Evolutionary conservation across 2,888 invertebrate species (phyloP).

Genomic region (Perithous albicinctus): DNA sequence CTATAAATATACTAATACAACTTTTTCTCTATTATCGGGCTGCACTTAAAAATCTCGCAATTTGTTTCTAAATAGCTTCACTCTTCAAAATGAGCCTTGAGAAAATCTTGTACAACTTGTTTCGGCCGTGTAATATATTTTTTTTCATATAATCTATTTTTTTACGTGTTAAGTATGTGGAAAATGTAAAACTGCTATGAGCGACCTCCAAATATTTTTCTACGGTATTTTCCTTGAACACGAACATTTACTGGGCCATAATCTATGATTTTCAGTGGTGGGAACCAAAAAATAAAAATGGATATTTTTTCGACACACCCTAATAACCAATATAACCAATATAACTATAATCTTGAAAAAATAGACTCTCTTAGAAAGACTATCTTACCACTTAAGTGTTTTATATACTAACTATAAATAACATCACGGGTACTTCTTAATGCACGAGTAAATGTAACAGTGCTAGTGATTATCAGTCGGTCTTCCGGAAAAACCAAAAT

Average conservation of each 20-base stretch:
- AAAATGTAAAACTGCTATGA: background rate
- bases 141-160: background rate
- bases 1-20: background rate
- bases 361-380: too few species aligned
- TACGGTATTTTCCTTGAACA: conserved; percentile 5
- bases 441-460: too few species aligned
- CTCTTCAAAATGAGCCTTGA: conserved; percentile 2
- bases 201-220: conserved; percentile 11
- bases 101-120: conserved; percentile 17
- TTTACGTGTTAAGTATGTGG: background rate
- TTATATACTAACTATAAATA: too few species aligned
- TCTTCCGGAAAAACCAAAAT: too few species aligned
- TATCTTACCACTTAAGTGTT: too few species aligned
- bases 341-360: too few species aligned
- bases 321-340: too few species aligned
- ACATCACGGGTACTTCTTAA: too few species aligned
- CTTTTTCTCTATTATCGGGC: background rate
- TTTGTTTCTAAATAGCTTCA: background rate
- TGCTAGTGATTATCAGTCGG: too few species aligned
- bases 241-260: background rate
- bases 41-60: background rate
- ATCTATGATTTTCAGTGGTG: conserved; percentile 4
- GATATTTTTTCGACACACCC: background rate
- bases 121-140: background rate
- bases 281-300: conserved; percentile 4